Base-by-base conservation (phyloP, 2,113 vertebrate species). In the Lamprologus sp. region DNA sequence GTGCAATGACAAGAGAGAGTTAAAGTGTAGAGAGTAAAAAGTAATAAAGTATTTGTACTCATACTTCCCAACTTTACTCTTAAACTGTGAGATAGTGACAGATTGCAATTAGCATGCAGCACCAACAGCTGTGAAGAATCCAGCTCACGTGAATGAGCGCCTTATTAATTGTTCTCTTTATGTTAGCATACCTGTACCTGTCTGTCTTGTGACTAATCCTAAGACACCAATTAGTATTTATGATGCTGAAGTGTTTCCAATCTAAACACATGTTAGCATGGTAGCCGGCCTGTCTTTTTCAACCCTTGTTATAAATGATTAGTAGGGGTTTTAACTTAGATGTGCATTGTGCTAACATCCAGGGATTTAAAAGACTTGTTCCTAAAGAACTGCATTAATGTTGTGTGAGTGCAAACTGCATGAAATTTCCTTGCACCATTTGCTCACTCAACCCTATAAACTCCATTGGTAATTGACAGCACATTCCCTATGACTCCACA, bases 401-500 rank as follows among this genome's bases (percentile, higher is more conserved):
- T 89, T 93, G 92, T 86, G 93, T 82, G 85, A 90, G 87, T 87
- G 83, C 42, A 70, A 93, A 92, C 86, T 85, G 87, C 91, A 92
- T 94, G 90, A 93, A 93, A 93, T 94, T 88, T 89, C 77, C 84
- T 92, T 33, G 37, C 87, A 89, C 91, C 90, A 94, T 92, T 92
- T 94, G 90, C 90, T 89, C 92, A 92, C 85, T 92, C 93, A 93
- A 92, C 91, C 92, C 85, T 92, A 92, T 93, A 94, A 94, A 90
- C 90, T 91, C 79, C 58, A n/a, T 84, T 87, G 85, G 92, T 90
- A 92, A 94, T 90, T 80, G 87, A 93, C 93, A 88, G 85, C 75
- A 90, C 88, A 85, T 91, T 92, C 80, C 65, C 87, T 84, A 88
- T 91, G 92, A 93, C 93, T 90, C 90, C 92, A 92, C 92, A 92